Base-by-base conservation (phyloP, 2,113 vertebrate genomes). In the Dicerorhinus sumatrensis region DNA sequence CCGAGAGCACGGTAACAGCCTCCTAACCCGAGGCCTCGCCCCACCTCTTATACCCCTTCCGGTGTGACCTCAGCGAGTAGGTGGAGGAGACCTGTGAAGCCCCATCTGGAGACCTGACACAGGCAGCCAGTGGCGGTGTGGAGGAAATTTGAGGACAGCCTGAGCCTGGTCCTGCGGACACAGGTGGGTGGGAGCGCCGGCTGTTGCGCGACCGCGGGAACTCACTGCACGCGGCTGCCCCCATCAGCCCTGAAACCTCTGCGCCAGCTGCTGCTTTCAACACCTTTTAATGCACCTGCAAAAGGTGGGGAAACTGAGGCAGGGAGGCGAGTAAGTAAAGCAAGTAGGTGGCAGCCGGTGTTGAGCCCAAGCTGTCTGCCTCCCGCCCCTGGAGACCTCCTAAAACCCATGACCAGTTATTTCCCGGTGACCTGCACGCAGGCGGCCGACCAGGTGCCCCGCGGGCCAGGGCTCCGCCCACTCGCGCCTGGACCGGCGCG, bases 151-250 rank as follows among this genome's bases (percentile, higher is more conserved):
- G 20, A 33, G 21, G 14, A 6, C 54, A 13, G 62, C 5, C 39
- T 3, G 33, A 12, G n/a, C 46, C 58, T 36, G 48, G 51, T 2
- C 62, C 60, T 69, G 87, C n/a, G 36, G 58, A 3, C 58, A 6
- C 25, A 4, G 36, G 58, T 7, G n/a, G 56, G n/a, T 17, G 36
- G 69, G 58, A 23, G 36, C 29, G 14, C 65, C 0, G 5, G 11
- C 6, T 0, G 6, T 1, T 0, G 60, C 3, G 36, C 48, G 11
- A 1, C 39, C 17, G 8, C 6, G 13, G 72, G 10, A 4, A 7
- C 73, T n/a, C 20, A 6, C 36, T 16, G 73, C 36, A 1, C 51
- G 14, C 36, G 3, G 48, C 73, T 1, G 36, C 8, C 8, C 10
- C 46, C 33, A 20, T 8, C n/a, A n/a, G 27, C 31, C 13, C 62